phyloP scores from a whole-genome alignment of 2,888 invertebrate genomes.

The Ochropacha duplaris region DNA sequence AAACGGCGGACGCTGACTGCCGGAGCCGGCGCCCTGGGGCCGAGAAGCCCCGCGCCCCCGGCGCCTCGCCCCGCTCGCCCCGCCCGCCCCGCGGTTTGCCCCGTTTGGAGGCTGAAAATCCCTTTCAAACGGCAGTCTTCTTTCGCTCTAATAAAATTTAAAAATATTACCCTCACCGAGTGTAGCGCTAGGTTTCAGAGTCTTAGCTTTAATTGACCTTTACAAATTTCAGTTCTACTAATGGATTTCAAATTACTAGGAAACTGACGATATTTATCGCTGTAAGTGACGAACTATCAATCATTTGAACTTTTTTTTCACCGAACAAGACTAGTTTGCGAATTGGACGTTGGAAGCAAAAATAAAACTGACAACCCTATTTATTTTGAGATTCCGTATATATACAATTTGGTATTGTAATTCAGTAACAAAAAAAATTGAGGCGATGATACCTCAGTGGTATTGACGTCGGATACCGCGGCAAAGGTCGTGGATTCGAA shows the following conservation, averaged over 20 bases:
- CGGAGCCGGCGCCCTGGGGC: slow-evolving; percentile 53
- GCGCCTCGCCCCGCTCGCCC: slow-evolving; percentile 23
- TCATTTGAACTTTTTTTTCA: not conserved
- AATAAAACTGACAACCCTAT: not conserved
- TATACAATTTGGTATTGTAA: not conserved
- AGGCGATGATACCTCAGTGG: not conserved
- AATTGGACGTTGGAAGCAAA: not conserved
- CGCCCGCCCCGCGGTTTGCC: slow-evolving; percentile 21
- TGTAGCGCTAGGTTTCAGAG: not conserved
- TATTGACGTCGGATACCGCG: too few species aligned
- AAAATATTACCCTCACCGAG: slow-evolving; percentile 27
- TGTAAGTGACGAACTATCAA: not conserved
- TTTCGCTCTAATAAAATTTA: slow-evolving; percentile 33
- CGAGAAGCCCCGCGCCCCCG: slow-evolving; percentile 30
- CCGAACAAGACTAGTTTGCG: not conserved
- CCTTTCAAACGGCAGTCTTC: slow-evolving; percentile 43
- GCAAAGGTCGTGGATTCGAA: too few species aligned
- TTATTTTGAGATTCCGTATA: not conserved
- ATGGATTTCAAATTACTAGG: not conserved
- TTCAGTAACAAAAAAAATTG: too few species aligned
- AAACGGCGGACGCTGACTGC: slow-evolving; percentile 55
- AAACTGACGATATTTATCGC: not conserved
- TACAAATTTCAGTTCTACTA: not conserved
- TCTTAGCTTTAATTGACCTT: not conserved
- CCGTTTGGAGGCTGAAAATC: slow-evolving; percentile 47